phyloP scores from a whole-genome alignment of 2,888 invertebrate species.

The Hirtodrosophila alboralis region DNA sequence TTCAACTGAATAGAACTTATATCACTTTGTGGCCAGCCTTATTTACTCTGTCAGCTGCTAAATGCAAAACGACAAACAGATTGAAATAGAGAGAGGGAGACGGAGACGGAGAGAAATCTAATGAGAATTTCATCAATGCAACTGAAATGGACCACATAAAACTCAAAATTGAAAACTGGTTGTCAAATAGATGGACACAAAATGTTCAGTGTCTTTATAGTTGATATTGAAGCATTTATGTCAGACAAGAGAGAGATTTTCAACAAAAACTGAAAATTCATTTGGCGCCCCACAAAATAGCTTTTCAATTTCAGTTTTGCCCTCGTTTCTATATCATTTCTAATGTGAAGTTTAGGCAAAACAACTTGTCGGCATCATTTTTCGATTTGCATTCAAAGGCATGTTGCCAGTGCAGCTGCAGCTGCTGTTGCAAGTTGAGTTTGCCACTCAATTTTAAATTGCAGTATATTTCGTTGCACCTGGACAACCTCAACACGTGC shows the following conservation, averaged over 20 bases:
- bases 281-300: slow-evolving; percentile 53
- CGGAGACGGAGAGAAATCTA: slow-evolving; percentile 19
- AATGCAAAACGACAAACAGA: too few relatives aligned
- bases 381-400: slow-evolving; percentile 51
- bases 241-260: slow-evolving; percentile 14
- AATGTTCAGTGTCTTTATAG: neutral
- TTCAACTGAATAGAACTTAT: too few relatives aligned
- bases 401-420: slow-evolving; percentile 4
- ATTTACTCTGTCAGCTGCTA: slow-evolving; percentile 16
- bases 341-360: slow-evolving; percentile 28
- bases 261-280: slow-evolving; percentile 38
- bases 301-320: slow-evolving; percentile 49
- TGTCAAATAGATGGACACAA: slow-evolving; percentile 1
- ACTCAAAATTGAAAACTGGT: slow-evolving; percentile 8
- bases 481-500: slow-evolving; percentile 41
- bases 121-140: slow-evolving; percentile 29
- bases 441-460: slow-evolving; percentile 43
- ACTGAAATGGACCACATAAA: slow-evolving; percentile 7
- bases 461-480: slow-evolving; percentile 62
- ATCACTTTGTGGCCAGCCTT: too few relatives aligned
- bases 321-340: slow-evolving; percentile 2
- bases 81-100: too few relatives aligned
- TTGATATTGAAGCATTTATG: slow-evolving; percentile 27
- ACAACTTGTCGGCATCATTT: slow-evolving; percentile 45
- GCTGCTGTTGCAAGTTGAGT: slow-evolving; percentile 13